Base-by-base conservation (phyloP, 2,797 vertebrate genomes). In the Emydoidea blandingii region DNA sequence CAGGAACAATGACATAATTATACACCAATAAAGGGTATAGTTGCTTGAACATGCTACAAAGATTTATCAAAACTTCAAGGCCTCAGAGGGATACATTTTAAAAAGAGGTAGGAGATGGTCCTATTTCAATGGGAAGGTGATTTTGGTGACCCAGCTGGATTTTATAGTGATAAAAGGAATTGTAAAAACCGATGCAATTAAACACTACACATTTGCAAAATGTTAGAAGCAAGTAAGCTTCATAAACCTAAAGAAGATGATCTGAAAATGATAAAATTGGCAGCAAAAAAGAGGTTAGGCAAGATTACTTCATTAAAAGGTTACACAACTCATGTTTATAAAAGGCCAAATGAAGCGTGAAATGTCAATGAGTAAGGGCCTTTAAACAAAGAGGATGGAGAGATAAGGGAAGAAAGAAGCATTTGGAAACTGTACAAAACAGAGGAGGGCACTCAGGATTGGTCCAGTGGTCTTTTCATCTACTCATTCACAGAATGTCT, bases 161-260 rank as follows among this genome's bases (percentile, higher is more conserved):
- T 93, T 90, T 82, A 87, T 7, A 94, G 84, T 81, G 37, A 87
- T 74, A 29, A 91, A 89, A 23, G 89, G 25, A 16, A 91, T 16
- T 92, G 88, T 5, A 93, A 86, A 94, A 94, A 91, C 21, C 74
- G 34, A 92, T 86, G 29, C n/a, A 92, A 88, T 62, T 4, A 92
- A 95, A 92, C 79, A 90, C 25, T 53, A 59, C 54, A 74, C 12
- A 85, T 37, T 76, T 88, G 86, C 23, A 3, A 90, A 95, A 90
- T 27, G 87, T 7, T 79, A 85, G 90, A 91, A 91, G 8, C 62
- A 89, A 94, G 21, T 76, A 81, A 86, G 50, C 50, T 81, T 18
- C 76, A 86, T 65, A 89, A 95, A 93, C 83, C 53, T 59, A 86
- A 6, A 90, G 23, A 82, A 34, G 25, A 92, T 47, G n/a, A 92